Base-by-base conservation (phyloP, 2,888 invertebrate genomes). In the Notodonta dromedarius region DNA sequence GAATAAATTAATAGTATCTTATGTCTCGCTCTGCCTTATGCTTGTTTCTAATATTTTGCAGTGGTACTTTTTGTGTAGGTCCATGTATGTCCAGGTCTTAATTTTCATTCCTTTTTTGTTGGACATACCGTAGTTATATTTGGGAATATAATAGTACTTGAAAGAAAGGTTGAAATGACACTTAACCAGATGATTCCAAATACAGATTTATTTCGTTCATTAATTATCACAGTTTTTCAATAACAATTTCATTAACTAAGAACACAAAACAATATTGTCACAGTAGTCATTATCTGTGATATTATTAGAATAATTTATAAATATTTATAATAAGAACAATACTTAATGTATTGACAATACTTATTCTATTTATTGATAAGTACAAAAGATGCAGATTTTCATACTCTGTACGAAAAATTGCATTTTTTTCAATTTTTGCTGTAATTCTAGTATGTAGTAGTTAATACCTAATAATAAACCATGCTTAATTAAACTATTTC, bases 161-260 rank as follows among this genome's bases (percentile, higher is more conserved):
- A 35, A 35, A 4, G 35, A 35, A 35, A 35, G 42, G 42, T 42
- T 42, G 11, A 42, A 42, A 42, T 42, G 42, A 42, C 35, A 42
- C 12, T 42, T 9, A 42, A 42, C 11, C 2, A 11, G n/a, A 5
- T n/a, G 14, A 5, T n/a, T 14, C 39, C 40, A 55, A 60, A 39
- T 69, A 70, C 60, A 67, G 61, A 70, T 83, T 80, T 80, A 78
- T 80, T 81, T 72, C 77, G 74, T 82, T 79, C 81, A 39, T 65
- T 70, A 48, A 76, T 83, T 86, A 87, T 86, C 87, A 88, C 87
- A 87, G 87, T 82, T 87, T 70, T 73, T 80, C 72, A 71, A 82
- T 79, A 84, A 80, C 77, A 79, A 72, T 77, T 71, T 66, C 71
- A 71, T 69, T 71, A 73, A 73, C 60, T 65, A 73, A 73, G 59